Conservation (phyloP, 2,797 vertebrate genomes). For the Brachyrhaphis roseni region DNA sequence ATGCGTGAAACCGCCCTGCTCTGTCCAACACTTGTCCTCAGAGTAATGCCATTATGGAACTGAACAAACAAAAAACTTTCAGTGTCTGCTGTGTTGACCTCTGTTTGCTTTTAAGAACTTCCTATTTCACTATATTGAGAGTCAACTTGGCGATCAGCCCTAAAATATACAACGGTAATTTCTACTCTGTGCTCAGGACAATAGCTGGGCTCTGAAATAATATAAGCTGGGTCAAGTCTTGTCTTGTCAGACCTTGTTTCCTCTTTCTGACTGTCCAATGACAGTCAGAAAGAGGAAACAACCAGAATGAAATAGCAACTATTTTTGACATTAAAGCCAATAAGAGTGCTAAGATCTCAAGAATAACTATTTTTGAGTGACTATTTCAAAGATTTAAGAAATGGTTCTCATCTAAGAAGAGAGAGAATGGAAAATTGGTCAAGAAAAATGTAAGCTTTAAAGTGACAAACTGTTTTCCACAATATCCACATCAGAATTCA, state of each 20-base stretch:
- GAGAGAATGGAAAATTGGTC: neutral
- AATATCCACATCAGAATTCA: neutral
- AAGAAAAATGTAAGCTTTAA: neutral
- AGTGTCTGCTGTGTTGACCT: conserved; percentile 19
- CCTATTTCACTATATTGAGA: conserved; percentile 26
- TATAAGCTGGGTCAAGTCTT: conserved; percentile 68
- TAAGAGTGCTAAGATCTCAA: neutral
- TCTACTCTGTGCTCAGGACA: conserved; percentile 64
- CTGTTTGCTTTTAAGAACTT: conserved; percentile 12
- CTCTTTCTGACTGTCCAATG: conserved; percentile 56
- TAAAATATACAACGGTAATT: conserved; percentile 51
- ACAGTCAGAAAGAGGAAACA: too few species aligned
- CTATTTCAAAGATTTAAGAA: neutral
- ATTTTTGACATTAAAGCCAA: neutral
- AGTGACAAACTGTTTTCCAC: neutral
- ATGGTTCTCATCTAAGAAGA: neutral
- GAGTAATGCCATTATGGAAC: conserved; percentile 46
- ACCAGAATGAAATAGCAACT: conserved; percentile 10
- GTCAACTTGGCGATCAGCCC: neutral
- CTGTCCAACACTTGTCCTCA: conserved; percentile 49
- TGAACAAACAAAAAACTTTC: conserved; percentile 14
- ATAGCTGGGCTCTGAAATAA: conserved; percentile 55
- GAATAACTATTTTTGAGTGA: neutral
- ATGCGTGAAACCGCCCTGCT: conserved; percentile 43
- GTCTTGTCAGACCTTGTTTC: conserved; percentile 77